These are phyloP conservation scores for Idaea straminata DNA, from an alignment of 2,888 invertebrate genomes.

Conservation along the genomic window DNA sequence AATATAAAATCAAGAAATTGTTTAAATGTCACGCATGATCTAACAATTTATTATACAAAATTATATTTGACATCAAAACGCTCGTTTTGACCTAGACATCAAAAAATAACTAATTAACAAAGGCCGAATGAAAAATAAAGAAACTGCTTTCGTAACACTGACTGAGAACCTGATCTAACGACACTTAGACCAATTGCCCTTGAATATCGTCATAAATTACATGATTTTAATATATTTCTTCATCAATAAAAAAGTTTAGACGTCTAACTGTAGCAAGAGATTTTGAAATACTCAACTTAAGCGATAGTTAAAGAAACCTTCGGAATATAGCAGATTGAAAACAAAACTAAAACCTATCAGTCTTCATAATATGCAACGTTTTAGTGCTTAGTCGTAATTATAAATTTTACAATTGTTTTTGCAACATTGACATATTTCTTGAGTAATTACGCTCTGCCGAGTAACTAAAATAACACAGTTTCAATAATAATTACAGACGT, in stretches of 20 bases:
- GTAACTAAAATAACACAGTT: not conserved
- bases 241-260: constrained; percentile 7
- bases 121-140: constrained; percentile 23
- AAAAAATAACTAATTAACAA: constrained; percentile 17
- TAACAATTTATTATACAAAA: constrained; percentile 4
- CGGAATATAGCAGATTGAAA: constrained; percentile 9
- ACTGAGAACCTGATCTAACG: constrained; percentile 15
- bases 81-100: constrained; percentile 26
- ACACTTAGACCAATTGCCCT: constrained; percentile 17
- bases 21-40: constrained; percentile 18
- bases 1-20: not conserved
- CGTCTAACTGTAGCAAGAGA: constrained; percentile 11
- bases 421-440: not conserved
- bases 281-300: constrained; percentile 17
- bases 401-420: not conserved
- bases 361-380: not conserved
- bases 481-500: not conserved
- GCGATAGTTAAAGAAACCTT: constrained; percentile 11
- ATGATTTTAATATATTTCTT: constrained; percentile 16
- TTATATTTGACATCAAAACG: not conserved
- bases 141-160: constrained; percentile 26
- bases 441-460: not conserved
- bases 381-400: not conserved
- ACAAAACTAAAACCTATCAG: not conserved
- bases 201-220: constrained; percentile 19